phyloP scores from a whole-genome alignment of 2,113 vertebrate genomes.

The Corythornis vintsioides region DNA sequence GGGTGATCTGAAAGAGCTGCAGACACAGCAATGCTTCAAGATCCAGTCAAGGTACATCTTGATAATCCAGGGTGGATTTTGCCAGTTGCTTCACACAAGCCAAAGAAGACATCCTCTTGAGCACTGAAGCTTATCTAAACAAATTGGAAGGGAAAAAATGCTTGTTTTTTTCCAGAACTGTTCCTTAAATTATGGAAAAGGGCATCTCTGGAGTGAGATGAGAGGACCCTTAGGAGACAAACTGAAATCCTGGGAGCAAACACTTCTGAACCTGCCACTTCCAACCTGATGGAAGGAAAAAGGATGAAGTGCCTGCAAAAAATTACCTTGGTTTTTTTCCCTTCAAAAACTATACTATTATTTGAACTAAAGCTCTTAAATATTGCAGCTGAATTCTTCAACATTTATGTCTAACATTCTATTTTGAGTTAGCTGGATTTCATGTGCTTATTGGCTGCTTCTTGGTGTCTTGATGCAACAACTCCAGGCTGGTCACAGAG shows the following conservation, averaged over 20 bases:
- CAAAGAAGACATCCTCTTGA: neutral
- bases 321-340: neutral
- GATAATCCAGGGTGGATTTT: neutral
- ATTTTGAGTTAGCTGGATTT: neutral
- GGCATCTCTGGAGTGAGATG: neutral
- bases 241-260: neutral
- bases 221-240: neutral
- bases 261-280: neutral
- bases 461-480: neutral
- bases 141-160: neutral
- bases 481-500: neutral
- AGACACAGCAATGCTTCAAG: neutral
- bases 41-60: neutral
- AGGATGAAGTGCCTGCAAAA: neutral
- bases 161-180: neutral
- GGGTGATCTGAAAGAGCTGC: neutral
- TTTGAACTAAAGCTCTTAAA: neutral
- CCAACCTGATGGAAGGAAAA: neutral
- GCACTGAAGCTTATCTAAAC: neutral
- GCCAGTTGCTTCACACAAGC: neutral
- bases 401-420: neutral
- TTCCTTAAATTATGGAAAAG: neutral
- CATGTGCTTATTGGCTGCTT: neutral
- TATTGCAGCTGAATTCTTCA: neutral
- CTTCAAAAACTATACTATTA: neutral